Conservation (phyloP, 2,797 vertebrate genomes). For the Pseudochirops corinnae region DNA sequence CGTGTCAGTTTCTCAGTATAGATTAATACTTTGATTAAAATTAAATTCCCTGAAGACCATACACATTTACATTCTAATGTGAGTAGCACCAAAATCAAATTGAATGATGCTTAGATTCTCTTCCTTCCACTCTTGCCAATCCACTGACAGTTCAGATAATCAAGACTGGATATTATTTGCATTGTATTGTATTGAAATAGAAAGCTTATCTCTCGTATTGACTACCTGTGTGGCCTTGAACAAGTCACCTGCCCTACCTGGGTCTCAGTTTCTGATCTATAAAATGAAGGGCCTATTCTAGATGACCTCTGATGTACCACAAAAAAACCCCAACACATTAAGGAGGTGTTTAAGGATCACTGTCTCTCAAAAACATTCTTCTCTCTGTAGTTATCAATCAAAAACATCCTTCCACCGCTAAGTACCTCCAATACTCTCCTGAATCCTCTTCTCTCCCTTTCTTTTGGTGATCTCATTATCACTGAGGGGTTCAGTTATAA, state of each 20-base stretch:
- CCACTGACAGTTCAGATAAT: background rate
- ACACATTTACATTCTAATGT: background rate
- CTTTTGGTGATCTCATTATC: background rate
- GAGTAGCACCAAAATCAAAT: background rate
- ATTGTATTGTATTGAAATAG: background rate
- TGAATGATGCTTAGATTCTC: background rate
- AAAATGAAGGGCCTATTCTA: background rate
- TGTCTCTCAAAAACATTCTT: background rate
- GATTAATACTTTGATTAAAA: background rate
- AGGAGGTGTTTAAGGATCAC: background rate
- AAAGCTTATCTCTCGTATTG: background rate
- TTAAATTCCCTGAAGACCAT: background rate
- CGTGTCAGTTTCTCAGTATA: background rate
- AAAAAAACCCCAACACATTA: background rate
- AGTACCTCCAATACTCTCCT: background rate
- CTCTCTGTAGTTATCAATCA: background rate
- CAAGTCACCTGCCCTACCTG: background rate
- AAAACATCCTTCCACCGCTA: background rate
- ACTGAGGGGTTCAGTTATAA: background rate
- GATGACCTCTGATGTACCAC: background rate
- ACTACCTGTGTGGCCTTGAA: background rate
- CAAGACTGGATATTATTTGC: background rate
- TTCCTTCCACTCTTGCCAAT: background rate
- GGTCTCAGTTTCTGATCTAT: background rate
- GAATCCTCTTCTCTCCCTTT: background rate